phyloP scores from a whole-genome alignment of 2,797 vertebrate genomes.

The Pempheris klunzingeri region DNA sequence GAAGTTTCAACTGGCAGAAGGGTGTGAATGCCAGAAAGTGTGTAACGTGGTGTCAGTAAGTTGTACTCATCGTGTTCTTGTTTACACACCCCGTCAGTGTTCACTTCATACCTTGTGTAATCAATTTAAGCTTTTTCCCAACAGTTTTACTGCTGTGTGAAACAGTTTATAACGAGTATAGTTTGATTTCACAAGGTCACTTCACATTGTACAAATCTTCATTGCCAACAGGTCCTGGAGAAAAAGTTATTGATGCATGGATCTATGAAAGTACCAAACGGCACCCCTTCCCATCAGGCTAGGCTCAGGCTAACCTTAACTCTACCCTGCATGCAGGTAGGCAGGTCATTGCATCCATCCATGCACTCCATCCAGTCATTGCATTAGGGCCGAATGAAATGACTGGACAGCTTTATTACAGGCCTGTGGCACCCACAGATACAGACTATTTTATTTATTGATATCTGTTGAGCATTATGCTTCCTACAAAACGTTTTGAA shows the following conservation, averaged over 20 bases:
- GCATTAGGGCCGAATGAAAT: too few species aligned
- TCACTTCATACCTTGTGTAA: slow-evolving; percentile 7
- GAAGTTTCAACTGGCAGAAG: slow-evolving; percentile 11
- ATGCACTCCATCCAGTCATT: too few species aligned
- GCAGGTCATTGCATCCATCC: too few species aligned
- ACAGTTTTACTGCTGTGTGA: neutral
- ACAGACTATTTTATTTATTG: too few species aligned
- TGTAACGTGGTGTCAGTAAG: slow-evolving; percentile 45
- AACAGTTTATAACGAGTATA: neutral
- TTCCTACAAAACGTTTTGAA: neutral
- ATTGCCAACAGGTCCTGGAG: neutral
- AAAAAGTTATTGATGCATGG: neutral
- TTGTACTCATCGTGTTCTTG: slow-evolving; percentile 33
- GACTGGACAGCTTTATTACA: too few species aligned
- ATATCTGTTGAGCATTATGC: too few species aligned
- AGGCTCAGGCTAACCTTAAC: too few species aligned
- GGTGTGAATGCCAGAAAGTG: slow-evolving; percentile 21
- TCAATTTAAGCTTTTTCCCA: neutral
- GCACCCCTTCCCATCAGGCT: too few species aligned
- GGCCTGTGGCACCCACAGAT: too few species aligned
- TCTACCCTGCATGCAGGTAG: too few species aligned
- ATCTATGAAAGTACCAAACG: too few species aligned
- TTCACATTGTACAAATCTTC: neutral
- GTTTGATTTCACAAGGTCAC: neutral
- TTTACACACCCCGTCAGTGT: slow-evolving; percentile 21